phyloP scores from a whole-genome alignment of 2,888 invertebrate genomes.

The Catocala nupta region DNA sequence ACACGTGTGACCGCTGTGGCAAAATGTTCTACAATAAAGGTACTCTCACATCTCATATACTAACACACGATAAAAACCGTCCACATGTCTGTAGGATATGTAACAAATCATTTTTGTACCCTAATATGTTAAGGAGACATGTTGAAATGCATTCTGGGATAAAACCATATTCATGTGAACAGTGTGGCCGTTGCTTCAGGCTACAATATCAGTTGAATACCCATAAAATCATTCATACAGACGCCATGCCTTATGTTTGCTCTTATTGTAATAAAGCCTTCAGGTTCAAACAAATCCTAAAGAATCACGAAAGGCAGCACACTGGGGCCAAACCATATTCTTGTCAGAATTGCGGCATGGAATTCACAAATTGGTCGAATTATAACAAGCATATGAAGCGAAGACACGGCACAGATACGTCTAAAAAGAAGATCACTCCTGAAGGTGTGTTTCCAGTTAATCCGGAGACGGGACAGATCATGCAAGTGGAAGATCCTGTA shows the following conservation, averaged over 20 bases:
- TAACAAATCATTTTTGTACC: conserved; percentile 77
- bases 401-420: conserved; percentile 87
- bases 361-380: conserved; percentile 94
- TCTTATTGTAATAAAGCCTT: conserved; percentile 92
- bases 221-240: conserved; percentile 92
- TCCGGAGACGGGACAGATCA: conserved; percentile 78
- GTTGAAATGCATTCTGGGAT: conserved; percentile 81
- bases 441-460: conserved; percentile 81
- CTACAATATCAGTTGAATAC: conserved; percentile 91
- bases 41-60: conserved; percentile 77
- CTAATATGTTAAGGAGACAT: conserved; percentile 78
- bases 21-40: conserved; percentile 83
- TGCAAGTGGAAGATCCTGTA: conserved; percentile 69
- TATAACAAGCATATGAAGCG: conserved; percentile 94
- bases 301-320: conserved; percentile 92
- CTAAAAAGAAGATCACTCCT: conserved; percentile 86
- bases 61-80: conserved; percentile 76
- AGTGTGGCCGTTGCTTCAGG: conserved; percentile 82
- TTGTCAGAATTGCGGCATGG: conserved; percentile 90
- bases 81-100: conserved; percentile 80
- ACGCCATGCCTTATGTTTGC: conserved; percentile 92
- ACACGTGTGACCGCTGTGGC: conserved; percentile 80
- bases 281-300: conserved; percentile 91
- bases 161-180: conserved; percentile 79
- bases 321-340: conserved; percentile 91